phyloP scores from a whole-genome alignment of 1,140 invertebrate species.

The Saccostrea glomerata region DNA sequence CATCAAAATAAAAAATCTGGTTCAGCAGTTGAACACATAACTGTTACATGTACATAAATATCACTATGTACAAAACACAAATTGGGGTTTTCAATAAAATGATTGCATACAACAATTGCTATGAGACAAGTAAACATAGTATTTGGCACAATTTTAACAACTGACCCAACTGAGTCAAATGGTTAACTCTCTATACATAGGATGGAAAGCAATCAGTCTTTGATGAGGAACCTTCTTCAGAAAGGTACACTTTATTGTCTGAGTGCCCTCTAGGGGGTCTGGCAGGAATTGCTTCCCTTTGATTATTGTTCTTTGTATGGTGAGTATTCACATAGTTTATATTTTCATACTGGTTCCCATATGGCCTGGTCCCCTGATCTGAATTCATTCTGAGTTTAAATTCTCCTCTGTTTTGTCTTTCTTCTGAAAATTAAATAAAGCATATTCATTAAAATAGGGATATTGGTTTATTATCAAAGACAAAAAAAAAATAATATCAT shows the following conservation, averaged over 20 bases:
- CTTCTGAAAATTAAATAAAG: neutral
- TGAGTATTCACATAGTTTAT: constrained; percentile 26
- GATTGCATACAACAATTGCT: neutral
- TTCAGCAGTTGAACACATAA: neutral
- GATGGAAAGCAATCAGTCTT: constrained; percentile 14
- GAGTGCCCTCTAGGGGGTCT: neutral
- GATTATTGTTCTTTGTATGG: neutral
- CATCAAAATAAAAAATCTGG: neutral
- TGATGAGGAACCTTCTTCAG: neutral
- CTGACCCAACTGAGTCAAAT: neutral
- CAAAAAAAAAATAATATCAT: too few species aligned
- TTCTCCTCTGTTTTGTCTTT: neutral
- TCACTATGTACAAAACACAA: neutral
- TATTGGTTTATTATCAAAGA: too few species aligned
- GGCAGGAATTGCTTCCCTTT: constrained; percentile 5
- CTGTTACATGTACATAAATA: neutral
- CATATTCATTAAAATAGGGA: too few species aligned
- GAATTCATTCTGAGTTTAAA: constrained; percentile 7
- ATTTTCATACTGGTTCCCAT: constrained; percentile 19
- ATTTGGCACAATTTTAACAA: constrained; percentile 2
- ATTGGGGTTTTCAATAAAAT: neutral
- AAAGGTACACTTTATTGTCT: neutral
- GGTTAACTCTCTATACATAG: neutral
- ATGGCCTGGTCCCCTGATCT: neutral
- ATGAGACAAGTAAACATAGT: neutral